Conservation (phyloP, 2,888 invertebrate genomes). For the Aproaerema taeniolella region DNA sequence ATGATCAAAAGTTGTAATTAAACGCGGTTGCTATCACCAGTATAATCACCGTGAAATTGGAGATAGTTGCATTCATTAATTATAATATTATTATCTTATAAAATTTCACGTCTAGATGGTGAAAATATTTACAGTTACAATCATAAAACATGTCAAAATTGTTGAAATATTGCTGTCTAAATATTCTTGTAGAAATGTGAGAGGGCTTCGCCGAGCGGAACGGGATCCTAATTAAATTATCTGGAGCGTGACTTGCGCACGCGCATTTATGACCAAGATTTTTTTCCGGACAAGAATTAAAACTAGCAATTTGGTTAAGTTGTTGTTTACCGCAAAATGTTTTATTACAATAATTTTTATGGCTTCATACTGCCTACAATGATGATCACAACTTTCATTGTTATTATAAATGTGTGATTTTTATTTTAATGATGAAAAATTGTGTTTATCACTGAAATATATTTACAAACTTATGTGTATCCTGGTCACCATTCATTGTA, state of each 20-base stretch:
- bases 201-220: constrained; percentile 55
- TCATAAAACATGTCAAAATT: constrained; percentile 39
- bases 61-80: no score
- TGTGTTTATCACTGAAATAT: no score
- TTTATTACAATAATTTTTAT: constrained; percentile 10
- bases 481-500: no score
- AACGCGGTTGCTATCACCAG: no score
- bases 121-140: constrained; percentile 14
- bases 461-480: no score
- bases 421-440: no score
- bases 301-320: constrained; percentile 37
- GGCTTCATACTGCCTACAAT: constrained; percentile 4
- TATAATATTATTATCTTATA: no score
- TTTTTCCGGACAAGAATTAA: constrained; percentile 41
- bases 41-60: background rate
- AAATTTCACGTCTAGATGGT: constrained; percentile 9
- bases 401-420: no score
- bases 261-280: constrained; percentile 45
- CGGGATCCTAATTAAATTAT: constrained; percentile 73
- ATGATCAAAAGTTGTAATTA: no score
- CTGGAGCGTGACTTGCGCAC: constrained; percentile 59
- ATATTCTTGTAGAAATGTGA: constrained; percentile 58
- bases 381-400: no score
- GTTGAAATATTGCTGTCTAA: constrained; percentile 44
- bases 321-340: constrained; percentile 25